Conservation (phyloP, 2,888 invertebrate genomes). For the Pristionchus exspectatus region DNA sequence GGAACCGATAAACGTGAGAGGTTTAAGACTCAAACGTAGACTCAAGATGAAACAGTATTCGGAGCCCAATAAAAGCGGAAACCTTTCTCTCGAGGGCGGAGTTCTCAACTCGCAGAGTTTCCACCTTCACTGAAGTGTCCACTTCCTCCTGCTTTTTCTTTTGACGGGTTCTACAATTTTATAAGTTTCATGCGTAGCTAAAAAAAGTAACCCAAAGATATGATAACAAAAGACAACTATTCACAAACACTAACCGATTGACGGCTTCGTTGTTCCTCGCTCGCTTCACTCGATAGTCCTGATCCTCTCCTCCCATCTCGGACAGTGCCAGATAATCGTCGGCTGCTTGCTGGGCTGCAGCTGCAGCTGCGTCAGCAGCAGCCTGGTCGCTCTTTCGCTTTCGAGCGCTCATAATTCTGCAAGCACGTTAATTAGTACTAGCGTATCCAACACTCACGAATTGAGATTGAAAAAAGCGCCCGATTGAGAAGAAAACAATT, state of each 20-base stretch:
- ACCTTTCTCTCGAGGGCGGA: slow-evolving; percentile 75
- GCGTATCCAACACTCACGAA: background rate
- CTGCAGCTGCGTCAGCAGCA: background rate
- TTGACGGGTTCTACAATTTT: slow-evolving; percentile 71
- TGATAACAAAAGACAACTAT: background rate
- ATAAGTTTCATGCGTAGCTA: background rate
- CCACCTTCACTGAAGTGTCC: slow-evolving; percentile 73
- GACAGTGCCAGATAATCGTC: background rate
- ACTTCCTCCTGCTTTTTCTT: slow-evolving; percentile 78
- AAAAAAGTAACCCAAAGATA: background rate
- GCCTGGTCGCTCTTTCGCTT: slow-evolving; percentile 42
- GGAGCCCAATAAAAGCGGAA: background rate
- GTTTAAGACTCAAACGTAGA: no score
- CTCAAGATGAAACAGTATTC: no score
- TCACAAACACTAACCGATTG: slow-evolving; percentile 53
- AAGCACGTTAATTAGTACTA: background rate
- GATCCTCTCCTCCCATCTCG: slow-evolving; percentile 56
- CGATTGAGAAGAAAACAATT: background rate
- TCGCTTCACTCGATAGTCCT: slow-evolving; percentile 74
- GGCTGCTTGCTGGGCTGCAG: slow-evolving; percentile 4
- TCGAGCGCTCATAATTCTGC: slow-evolving; percentile 15
- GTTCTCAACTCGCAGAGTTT: slow-evolving; percentile 76
- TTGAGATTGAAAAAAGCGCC: background rate
- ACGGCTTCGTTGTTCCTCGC: slow-evolving; percentile 77
- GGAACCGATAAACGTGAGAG: background rate